Evolutionary conservation across 1,140 invertebrate species (phyloP).

Genomic region (Bilobella aurantiaca): DNA sequence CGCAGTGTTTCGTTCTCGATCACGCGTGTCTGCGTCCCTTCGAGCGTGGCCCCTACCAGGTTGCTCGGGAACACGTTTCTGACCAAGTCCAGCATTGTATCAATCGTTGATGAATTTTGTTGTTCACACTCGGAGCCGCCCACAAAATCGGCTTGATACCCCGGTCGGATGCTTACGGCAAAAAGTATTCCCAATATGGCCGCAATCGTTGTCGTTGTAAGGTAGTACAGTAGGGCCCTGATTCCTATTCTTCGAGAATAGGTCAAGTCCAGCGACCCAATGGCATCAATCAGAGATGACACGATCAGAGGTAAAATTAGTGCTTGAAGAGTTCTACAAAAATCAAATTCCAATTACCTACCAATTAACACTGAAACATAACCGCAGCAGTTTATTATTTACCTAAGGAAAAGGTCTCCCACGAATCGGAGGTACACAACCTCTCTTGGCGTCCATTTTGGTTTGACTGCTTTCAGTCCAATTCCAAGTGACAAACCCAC

Average conservation of each 20-base stretch:
- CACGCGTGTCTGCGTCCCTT: too few species aligned
- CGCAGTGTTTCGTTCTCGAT: too few species aligned
- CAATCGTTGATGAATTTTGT: constrained; percentile 46
- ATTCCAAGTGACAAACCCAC: constrained; percentile 49
- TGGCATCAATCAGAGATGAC: constrained; percentile 50
- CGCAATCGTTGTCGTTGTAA: constrained; percentile 60
- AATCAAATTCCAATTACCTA: background rate
- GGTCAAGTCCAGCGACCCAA: constrained; percentile 47
- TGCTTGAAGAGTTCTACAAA: constrained; percentile 46
- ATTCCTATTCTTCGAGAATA: constrained; percentile 54
- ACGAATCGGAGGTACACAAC: constrained; percentile 45
- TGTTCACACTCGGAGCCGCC: constrained; percentile 34
- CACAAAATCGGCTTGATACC: constrained; percentile 39
- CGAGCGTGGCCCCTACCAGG: constrained; percentile 52
- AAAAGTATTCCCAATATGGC: constrained; percentile 61
- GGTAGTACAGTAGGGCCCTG: constrained; percentile 61
- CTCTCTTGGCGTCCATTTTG: constrained; percentile 42
- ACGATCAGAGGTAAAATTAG: constrained; percentile 55
- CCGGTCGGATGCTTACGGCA: constrained; percentile 58
- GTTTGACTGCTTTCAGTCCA: constrained; percentile 40
- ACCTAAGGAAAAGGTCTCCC: constrained; percentile 48
- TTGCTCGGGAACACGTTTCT: constrained; percentile 89
- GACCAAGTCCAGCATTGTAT: constrained; percentile 55
- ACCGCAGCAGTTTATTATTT: background rate
- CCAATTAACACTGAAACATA: background rate